These are phyloP conservation scores for Oreochromis grahami DNA, from an alignment of 2,797 vertebrate genomes.

Conservation along the genomic window DNA sequence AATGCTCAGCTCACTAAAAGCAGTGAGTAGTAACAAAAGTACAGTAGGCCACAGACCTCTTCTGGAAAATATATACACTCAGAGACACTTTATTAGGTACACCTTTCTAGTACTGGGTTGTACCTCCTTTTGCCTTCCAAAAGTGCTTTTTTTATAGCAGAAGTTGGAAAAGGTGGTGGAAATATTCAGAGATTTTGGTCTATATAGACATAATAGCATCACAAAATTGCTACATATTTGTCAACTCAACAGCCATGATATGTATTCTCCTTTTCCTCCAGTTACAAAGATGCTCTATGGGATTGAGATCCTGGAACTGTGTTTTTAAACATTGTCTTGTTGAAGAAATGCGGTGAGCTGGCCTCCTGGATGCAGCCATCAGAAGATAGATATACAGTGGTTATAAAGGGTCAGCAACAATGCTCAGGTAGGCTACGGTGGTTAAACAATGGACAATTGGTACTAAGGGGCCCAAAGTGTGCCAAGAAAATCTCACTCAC, in stretches of 20 bases:
- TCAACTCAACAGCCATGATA: neutral
- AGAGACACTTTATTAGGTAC: neutral
- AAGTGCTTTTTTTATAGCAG: neutral
- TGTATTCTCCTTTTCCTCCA: neutral
- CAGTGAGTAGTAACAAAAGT: neutral
- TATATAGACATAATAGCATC: neutral
- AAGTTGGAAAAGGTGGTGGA: neutral
- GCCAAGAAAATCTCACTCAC: neutral
- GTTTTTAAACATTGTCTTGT: neutral
- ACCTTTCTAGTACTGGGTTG: neutral
- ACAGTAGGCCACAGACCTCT: neutral
- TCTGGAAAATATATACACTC: neutral
- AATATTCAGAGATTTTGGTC: neutral
- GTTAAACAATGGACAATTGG: neutral
- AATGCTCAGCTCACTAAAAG: neutral
- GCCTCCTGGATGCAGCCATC: neutral
- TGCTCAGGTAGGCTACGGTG: neutral
- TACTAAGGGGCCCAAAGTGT: neutral
- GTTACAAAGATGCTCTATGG: neutral
- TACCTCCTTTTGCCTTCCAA: neutral
- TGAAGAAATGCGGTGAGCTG: neutral
- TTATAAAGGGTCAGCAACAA: neutral
- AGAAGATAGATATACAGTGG: neutral
- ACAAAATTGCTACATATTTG: neutral
- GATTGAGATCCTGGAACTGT: neutral